Conservation (phyloP, 35 echinoderm and acorn worm genomes). For the Ophioderma brevispina region DNA sequence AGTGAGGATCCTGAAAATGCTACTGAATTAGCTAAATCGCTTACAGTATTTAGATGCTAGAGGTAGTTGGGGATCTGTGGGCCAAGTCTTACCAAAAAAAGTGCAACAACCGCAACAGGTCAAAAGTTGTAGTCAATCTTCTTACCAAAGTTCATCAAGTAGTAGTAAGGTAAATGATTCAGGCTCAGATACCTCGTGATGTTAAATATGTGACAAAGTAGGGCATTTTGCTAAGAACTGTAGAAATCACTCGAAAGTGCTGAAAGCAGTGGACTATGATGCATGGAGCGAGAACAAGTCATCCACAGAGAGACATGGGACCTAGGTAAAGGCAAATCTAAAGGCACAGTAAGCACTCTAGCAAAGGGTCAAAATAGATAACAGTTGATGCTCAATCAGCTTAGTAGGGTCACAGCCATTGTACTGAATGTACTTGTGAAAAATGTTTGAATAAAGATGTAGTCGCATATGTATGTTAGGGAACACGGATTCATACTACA, state of each 20-base stretch:
- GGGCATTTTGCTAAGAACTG: too few species aligned
- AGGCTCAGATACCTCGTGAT: conserved; percentile 6
- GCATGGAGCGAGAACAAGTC: too few species aligned
- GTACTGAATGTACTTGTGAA: not conserved
- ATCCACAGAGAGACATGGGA: too few species aligned
- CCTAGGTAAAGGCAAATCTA: not conserved
- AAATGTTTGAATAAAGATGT: not conserved
- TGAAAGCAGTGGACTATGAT: not conserved
- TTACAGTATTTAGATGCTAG: conserved; percentile 46
- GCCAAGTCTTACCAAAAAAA: not conserved
- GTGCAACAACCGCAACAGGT: not conserved
- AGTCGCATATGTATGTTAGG: too few species aligned
- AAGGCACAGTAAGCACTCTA: not conserved
- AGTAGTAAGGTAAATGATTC: too few species aligned
- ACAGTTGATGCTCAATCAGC: not conserved
- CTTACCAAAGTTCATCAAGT: too few species aligned
- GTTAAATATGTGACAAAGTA: conserved; percentile 51
- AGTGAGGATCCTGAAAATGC: conserved; percentile 28
- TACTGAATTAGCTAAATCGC: conserved; percentile 22
- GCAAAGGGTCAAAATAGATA: not conserved
- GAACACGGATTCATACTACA: too few species aligned
- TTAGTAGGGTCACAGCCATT: too few species aligned
- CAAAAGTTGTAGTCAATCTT: too few species aligned
- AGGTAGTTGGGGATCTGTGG: conserved; percentile 36
- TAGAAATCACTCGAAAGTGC: not conserved